These are phyloP conservation scores for Anarrhichthys ocellatus DNA, from an alignment of 2,113 vertebrate genomes.

Conservation along the genomic window DNA sequence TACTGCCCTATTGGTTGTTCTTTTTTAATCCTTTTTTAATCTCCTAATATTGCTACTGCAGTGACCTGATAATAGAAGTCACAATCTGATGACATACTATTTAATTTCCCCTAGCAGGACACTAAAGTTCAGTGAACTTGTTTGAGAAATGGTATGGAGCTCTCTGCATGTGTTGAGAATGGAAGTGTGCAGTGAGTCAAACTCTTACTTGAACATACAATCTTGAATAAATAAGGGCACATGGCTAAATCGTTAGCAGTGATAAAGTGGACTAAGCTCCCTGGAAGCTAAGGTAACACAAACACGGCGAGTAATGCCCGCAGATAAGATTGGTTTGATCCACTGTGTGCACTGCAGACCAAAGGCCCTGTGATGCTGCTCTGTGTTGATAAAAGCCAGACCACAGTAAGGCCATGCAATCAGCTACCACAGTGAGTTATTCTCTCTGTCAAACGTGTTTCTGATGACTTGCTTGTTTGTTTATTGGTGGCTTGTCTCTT, in stretches of 20 bases:
- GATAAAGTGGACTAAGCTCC: slow-evolving; percentile 30
- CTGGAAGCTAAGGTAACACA: slow-evolving; percentile 49
- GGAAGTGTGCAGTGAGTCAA: not conserved
- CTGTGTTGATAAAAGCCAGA: slow-evolving; percentile 75
- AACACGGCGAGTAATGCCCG: slow-evolving; percentile 33
- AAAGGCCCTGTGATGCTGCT: slow-evolving; percentile 49
- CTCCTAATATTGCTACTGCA: not conserved
- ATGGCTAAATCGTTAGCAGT: slow-evolving; percentile 9
- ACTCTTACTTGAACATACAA: slow-evolving; percentile 22
- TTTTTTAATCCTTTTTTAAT: not conserved
- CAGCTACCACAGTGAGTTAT: slow-evolving; percentile 55
- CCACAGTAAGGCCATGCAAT: slow-evolving; percentile 61
- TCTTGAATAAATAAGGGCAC: slow-evolving; percentile 41
- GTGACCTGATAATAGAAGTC: not conserved
- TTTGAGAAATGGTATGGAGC: not conserved
- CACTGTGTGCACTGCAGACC: slow-evolving; percentile 45
- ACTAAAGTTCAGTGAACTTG: not conserved
- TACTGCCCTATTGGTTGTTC: not conserved
- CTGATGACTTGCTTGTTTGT: slow-evolving; percentile 71
- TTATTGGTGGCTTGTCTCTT: slow-evolving; percentile 63
- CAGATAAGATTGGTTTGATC: slow-evolving; percentile 61
- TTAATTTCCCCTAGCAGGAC: not conserved
- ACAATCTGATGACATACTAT: not conserved
- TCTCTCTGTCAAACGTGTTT: slow-evolving; percentile 65
- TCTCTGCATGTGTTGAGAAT: not conserved